These are phyloP conservation scores for Rosalia funebris DNA, from an alignment of 2,888 invertebrate genomes.

Conservation along the genomic window DNA sequence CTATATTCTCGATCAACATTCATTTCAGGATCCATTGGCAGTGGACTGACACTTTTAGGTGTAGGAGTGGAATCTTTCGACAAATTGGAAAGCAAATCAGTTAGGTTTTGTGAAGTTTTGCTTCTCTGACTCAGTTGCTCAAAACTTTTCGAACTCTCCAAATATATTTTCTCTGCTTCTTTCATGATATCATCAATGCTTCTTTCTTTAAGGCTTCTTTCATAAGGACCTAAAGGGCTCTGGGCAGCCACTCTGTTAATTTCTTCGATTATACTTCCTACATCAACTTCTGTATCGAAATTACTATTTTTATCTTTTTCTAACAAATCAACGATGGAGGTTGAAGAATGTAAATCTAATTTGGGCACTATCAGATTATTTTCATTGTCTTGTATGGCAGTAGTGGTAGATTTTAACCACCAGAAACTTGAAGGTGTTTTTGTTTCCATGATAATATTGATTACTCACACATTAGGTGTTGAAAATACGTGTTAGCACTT, in stretches of 20 bases:
- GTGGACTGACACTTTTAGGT: constrained; percentile 60
- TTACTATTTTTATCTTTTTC: constrained; percentile 57
- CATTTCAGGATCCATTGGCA: constrained; percentile 56
- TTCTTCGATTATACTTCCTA: constrained; percentile 76
- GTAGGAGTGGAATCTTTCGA: constrained; percentile 58
- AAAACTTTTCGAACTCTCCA: constrained; percentile 64
- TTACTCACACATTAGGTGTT: constrained; percentile 39
- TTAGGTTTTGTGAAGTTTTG: constrained; percentile 60
- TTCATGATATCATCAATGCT: constrained; percentile 70
- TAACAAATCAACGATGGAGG: constrained; percentile 58
- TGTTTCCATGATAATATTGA: constrained; percentile 58
- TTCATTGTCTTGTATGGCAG: constrained; percentile 42
- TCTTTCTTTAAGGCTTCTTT: constrained; percentile 64
- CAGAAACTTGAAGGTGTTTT: constrained; percentile 52
- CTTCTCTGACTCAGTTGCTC: constrained; percentile 63
- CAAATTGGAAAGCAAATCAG: constrained; percentile 52
- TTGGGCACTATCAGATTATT: constrained; percentile 45
- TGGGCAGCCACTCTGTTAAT: constrained; percentile 68
- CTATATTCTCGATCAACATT: constrained; percentile 46
- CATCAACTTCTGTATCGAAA: constrained; percentile 68
- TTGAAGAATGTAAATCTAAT: constrained; percentile 52
- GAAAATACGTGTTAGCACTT: constrained; percentile 19
- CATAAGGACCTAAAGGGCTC: constrained; percentile 62
- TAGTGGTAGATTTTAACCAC: constrained; percentile 58
- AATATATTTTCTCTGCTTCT: constrained; percentile 68